phyloP scores from a whole-genome alignment of 2,888 invertebrate genomes.

The Ectemnius continuus region DNA sequence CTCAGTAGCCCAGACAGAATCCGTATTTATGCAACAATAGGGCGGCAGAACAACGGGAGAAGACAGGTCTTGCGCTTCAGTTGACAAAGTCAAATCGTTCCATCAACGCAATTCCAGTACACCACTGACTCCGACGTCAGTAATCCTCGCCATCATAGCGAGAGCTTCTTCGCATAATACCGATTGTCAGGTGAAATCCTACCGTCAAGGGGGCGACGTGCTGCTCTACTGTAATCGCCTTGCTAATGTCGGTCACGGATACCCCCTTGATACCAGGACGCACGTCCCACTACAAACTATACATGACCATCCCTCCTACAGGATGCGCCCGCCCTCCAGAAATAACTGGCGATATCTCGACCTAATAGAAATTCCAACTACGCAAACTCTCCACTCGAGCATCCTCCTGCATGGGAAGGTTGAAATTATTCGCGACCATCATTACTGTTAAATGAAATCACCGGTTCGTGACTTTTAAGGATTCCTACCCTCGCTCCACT shows the following conservation, averaged over 20 bases:
- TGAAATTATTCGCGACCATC: too few species aligned
- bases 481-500: too few species aligned
- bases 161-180: constrained; percentile 50
- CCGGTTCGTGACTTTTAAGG: too few species aligned
- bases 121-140: constrained; percentile 12
- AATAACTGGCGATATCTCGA: too few species aligned
- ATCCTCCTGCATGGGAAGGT: too few species aligned
- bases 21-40: constrained; percentile 49
- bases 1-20: not conserved
- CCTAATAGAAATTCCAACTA: too few species aligned
- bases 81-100: constrained; percentile 52
- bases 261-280: constrained; percentile 1
- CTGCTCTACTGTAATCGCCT: constrained; percentile 41
- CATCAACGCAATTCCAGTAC: constrained; percentile 47
- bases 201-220: constrained; percentile 32
- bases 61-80: constrained; percentile 46
- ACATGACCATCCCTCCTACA: too few species aligned
- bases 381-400: too few species aligned
- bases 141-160: constrained; percentile 37
- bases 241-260: constrained; percentile 50
- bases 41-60: constrained; percentile 33
- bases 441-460: too few species aligned
- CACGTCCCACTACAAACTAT: too few species aligned
- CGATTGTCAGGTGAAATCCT: constrained; percentile 45
- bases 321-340: too few species aligned